Percentiles rank a stretch among this genome's conserved stretches.
Evolutionary conservation across 2,113 vertebrate genomes (phyloP).

Genomic region (Strix uralensis): DNA sequence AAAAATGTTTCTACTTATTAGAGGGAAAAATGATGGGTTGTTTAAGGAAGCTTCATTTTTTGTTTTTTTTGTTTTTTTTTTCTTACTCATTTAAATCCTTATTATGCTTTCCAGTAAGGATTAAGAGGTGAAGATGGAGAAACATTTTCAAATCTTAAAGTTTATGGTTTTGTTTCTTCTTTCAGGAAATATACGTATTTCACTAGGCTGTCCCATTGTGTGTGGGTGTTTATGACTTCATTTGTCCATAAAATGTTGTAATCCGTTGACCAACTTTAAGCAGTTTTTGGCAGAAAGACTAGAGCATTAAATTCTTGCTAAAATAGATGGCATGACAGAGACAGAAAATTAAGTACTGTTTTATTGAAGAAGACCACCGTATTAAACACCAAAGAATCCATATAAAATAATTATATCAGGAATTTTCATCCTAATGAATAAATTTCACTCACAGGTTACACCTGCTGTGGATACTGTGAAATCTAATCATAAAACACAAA

Average conservation of each 20-base stretch:
- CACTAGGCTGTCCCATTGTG: not conserved
- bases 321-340: not conserved
- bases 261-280: not conserved
- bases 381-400: not conserved
- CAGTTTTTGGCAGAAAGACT: not conserved
- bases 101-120: not conserved
- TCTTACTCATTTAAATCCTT: not conserved
- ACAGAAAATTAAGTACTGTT: not conserved
- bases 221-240: not conserved
- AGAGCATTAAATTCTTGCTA: not conserved
- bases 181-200: not conserved
- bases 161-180: not conserved
- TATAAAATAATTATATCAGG: not conserved
- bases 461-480: not conserved
- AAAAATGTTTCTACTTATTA: not conserved
- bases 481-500: not conserved
- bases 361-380: not conserved
- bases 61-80: too few species aligned
- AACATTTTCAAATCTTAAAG: not conserved
- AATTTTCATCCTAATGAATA: not conserved
- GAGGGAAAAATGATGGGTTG: not conserved
- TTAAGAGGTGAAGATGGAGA: not conserved
- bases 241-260: not conserved
- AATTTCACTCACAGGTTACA: not conserved
- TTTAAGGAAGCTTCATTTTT: not conserved